Percentiles rank a stretch among this genome's conserved stretches.
Conservation (phyloP, 2,888 invertebrate species). For the Pseudococcus jackbeardsleyi region DNA sequence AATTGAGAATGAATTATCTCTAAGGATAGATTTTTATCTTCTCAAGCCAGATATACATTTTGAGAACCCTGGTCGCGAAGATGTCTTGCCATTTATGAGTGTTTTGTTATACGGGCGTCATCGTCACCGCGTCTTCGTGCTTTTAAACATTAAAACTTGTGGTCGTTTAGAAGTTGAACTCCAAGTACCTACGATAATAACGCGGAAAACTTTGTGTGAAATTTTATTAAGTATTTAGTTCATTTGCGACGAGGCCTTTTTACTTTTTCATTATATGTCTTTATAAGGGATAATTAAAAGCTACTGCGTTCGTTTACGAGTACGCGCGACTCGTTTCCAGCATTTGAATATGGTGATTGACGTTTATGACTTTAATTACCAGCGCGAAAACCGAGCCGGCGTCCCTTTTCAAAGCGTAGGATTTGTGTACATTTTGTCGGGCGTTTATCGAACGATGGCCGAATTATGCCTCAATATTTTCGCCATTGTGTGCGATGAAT, state of each 20-base stretch:
- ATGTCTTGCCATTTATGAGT: constrained; percentile 21
- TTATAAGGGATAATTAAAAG: constrained; percentile 37
- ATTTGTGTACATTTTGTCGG: neutral
- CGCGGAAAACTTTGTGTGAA: constrained; percentile 20
- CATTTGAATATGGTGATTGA: constrained; percentile 33
- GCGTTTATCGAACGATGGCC: neutral
- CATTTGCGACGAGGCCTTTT: constrained; percentile 31
- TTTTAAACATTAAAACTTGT: constrained; percentile 26
- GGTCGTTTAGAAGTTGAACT: constrained; percentile 26
- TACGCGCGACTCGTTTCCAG: neutral
- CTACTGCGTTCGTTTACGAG: neutral
- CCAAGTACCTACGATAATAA: constrained; percentile 6
- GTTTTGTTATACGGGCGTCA: neutral
- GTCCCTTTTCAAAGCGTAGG: neutral
- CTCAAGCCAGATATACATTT: neutral
- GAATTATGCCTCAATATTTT: constrained; percentile 17
- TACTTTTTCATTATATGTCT: constrained; percentile 11
- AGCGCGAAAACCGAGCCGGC: neutral
- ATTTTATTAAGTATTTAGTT: constrained; percentile 50
- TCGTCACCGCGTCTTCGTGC: neutral
- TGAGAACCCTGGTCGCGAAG: neutral
- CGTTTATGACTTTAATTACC: constrained; percentile 44
- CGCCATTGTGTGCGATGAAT: neutral
- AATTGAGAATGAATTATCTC: no score
- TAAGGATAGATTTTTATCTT: neutral